These are phyloP conservation scores for Sinonovacula constricta DNA, from an alignment of 1,140 invertebrate genomes.

Conservation along the genomic window DNA sequence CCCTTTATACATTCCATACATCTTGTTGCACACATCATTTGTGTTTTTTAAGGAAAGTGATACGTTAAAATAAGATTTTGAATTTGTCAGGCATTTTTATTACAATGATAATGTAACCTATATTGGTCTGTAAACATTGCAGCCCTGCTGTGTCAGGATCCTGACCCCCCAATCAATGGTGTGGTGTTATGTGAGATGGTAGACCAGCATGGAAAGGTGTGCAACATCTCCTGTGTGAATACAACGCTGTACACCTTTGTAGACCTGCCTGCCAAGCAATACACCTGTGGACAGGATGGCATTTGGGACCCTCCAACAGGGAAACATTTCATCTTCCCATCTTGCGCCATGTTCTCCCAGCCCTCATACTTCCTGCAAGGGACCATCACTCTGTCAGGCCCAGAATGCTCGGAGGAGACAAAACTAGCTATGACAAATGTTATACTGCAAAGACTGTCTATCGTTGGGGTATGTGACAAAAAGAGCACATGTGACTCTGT, in stretches of 20 bases:
- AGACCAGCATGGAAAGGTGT: conserved; percentile 21
- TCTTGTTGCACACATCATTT: no score
- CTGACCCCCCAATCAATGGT: conserved; percentile 15
- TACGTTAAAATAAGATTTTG: no score
- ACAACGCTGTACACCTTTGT: conserved; percentile 8
- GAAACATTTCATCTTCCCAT: conserved; percentile 30
- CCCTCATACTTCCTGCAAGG: not conserved
- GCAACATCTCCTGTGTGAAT: conserved; percentile 15
- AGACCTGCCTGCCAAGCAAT: conserved; percentile 8
- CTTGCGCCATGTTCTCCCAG: conserved; percentile 4
- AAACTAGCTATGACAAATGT: no score
- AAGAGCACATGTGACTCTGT: no score
- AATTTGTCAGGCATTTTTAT: no score
- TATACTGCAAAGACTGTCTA: no score
- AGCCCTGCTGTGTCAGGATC: conserved; percentile 17
- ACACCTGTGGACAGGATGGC: conserved; percentile 28
- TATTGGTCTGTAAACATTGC: no score
- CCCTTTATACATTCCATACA: no score
- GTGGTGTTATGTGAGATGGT: conserved; percentile 6
- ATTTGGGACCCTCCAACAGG: conserved; percentile 51
- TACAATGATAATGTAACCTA: no score
- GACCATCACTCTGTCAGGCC: conserved; percentile 1
- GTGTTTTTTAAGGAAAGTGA: no score
- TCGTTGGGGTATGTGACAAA: no score
- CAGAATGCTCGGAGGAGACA: no score